phyloP scores from a whole-genome alignment of 2,797 vertebrate genomes.

The Enteromius trimaculatus region DNA sequence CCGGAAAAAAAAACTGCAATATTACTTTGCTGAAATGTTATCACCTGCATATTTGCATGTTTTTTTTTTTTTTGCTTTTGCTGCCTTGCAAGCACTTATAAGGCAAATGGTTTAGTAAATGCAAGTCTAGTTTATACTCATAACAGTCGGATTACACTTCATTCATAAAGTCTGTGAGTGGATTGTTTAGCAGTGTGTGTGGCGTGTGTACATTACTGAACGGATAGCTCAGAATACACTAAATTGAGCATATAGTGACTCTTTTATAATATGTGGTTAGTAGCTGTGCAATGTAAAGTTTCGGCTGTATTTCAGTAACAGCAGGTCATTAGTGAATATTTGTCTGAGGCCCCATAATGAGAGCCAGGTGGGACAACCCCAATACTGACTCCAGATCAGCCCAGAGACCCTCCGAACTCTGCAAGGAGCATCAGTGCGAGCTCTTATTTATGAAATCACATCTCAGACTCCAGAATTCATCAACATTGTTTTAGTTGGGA shows the following conservation, averaged over 20 bases:
- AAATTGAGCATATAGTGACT: slow-evolving; percentile 11
- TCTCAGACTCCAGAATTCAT: neutral
- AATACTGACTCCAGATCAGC: slow-evolving; percentile 4
- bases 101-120: neutral
- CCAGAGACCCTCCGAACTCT: neutral
- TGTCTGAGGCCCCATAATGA: slow-evolving; percentile 30
- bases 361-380: slow-evolving; percentile 27
- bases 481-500: neutral
- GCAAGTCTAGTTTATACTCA: neutral
- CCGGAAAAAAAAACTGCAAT: neutral
- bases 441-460: neutral
- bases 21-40: neutral
- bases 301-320: slow-evolving; percentile 15
- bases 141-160: slow-evolving; percentile 1
- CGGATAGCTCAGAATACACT: neutral
- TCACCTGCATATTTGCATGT: fast-evolving
- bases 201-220: slow-evolving; percentile 10
- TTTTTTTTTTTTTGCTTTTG: neutral
- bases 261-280: slow-evolving; percentile 1
- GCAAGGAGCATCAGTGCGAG: neutral
- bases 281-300: slow-evolving; percentile 9
- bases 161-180: slow-evolving; percentile 18
- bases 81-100: neutral
- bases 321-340: slow-evolving; percentile 42
- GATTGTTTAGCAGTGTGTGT: slow-evolving; percentile 4